Conservation (phyloP, 2,888 invertebrate genomes). For the Drosophila stalkeri region DNA sequence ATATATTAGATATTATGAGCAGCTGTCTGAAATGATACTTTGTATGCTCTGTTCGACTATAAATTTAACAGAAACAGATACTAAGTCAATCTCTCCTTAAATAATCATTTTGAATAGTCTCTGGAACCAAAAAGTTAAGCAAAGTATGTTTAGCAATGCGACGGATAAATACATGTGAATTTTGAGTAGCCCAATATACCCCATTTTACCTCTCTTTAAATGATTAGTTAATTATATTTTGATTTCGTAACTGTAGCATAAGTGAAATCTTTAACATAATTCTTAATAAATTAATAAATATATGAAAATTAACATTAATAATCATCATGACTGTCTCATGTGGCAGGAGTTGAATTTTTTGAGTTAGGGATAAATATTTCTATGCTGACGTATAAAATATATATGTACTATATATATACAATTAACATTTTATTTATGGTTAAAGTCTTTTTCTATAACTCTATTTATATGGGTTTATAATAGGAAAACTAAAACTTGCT, state of each 20-base stretch:
- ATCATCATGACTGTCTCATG: too few species aligned
- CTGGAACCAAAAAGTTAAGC: neutral
- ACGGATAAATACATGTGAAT: neutral
- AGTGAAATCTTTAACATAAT: too few species aligned
- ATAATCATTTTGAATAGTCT: neutral
- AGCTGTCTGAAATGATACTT: neutral
- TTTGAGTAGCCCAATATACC: neutral
- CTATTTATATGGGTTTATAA: neutral
- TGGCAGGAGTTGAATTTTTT: too few species aligned
- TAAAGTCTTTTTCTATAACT: neutral
- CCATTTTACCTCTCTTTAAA: too few species aligned
- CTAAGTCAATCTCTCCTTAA: too few species aligned
- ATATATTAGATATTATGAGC: neutral
- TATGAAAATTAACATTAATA: too few species aligned
- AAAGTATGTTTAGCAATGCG: neutral
- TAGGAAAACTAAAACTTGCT: conserved; percentile 16
- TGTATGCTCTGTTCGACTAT: neutral
- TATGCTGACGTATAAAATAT: neutral
- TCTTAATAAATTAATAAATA: too few species aligned
- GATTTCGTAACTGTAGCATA: too few species aligned
- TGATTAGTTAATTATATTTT: neutral
- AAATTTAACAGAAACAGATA: too few species aligned
- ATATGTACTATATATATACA: neutral
- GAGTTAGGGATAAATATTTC: neutral
- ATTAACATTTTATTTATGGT: neutral